Base-by-base conservation (phyloP, 2,888 invertebrate species). In the Idaea aversata region DNA sequence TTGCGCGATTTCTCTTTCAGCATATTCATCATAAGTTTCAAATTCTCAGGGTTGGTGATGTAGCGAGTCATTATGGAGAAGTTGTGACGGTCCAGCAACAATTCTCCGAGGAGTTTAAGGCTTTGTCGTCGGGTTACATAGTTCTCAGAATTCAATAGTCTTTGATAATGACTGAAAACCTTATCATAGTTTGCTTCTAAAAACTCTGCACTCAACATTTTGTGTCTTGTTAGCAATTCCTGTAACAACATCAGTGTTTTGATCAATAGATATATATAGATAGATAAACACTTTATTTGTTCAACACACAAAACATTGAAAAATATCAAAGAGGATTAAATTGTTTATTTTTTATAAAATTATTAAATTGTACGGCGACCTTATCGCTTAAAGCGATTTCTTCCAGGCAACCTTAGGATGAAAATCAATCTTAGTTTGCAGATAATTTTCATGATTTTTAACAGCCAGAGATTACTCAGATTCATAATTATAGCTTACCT, bases 21-120 rank as follows among this genome's bases (percentile, higher is more conserved):
- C 99, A 99, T 98, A 91, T 99, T 99, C 99, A 99, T 99, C 99
- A 99, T 99, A 77, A 99, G 95, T 91, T 99, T 99, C 75, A 99
- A 95, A 94, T 99, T 99, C 90, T 99, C 99, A 38, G 99, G 99
- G 93, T 99, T 99, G 82, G 99, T 99, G 94, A 99, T 99, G 94
- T 99, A 99, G 83, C 97, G 96, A 72, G 98, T 98, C 98, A 98
- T 98, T 78, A 98, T 99, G 77, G 98, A 98, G 94, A 99, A 99
- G 94, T 99, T 99, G 93, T 99, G 99, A 87, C 99, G 96, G 93
- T 99, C 99, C 78, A 99, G 94, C 79, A 99, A 94, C 82, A 99
- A 93, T 94, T 99, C 99, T 57, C 99, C 99, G 69, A 99, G 95
- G 75, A 99, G 94, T 94, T 99, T 99, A 75, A 99, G 94, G 87